A percentile compares a stretch with the other conserved stretches of the same genome.
Evolutionary conservation across 2,797 vertebrate genomes (phyloP).

Genomic region (Rhincodon typus): DNA sequence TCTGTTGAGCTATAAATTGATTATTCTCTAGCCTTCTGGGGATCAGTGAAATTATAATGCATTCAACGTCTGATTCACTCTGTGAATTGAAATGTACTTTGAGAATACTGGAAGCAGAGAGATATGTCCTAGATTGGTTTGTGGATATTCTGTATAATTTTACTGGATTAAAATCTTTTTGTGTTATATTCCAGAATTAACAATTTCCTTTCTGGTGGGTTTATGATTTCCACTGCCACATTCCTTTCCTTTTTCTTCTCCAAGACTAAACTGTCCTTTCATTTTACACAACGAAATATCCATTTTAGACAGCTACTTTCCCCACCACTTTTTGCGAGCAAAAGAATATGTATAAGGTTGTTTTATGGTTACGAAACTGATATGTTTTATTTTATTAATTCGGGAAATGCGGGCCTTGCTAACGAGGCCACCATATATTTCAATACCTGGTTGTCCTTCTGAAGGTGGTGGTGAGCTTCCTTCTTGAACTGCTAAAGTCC

Average conservation of each 20-base stretch:
- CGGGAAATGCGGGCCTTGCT: too few relatives aligned
- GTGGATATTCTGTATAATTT: neutral
- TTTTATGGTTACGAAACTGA: neutral
- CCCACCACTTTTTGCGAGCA: neutral
- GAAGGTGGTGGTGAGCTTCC: too few relatives aligned
- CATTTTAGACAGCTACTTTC: neutral
- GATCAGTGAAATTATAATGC: neutral
- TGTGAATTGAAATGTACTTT: neutral
- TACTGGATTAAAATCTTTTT: neutral
- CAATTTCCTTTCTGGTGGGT: neutral
- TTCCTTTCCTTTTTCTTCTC: too few relatives aligned
- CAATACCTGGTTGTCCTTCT: too few relatives aligned
- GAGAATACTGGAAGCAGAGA: neutral
- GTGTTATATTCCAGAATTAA: neutral
- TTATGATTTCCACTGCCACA: too few relatives aligned
- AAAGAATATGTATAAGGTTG: neutral
- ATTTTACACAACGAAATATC: neutral
- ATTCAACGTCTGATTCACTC: neutral
- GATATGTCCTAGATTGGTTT: neutral
- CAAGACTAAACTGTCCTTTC: neutral
- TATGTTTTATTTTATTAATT: neutral
- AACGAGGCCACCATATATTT: too few relatives aligned
- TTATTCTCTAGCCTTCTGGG: neutral
- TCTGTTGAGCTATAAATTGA: neutral
- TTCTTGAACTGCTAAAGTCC: too few relatives aligned